Percentiles rank a stretch among this genome's conserved stretches.
Evolutionary conservation across 2,888 invertebrate genomes (phyloP).

Genomic region (Agrotis segetum): DNA sequence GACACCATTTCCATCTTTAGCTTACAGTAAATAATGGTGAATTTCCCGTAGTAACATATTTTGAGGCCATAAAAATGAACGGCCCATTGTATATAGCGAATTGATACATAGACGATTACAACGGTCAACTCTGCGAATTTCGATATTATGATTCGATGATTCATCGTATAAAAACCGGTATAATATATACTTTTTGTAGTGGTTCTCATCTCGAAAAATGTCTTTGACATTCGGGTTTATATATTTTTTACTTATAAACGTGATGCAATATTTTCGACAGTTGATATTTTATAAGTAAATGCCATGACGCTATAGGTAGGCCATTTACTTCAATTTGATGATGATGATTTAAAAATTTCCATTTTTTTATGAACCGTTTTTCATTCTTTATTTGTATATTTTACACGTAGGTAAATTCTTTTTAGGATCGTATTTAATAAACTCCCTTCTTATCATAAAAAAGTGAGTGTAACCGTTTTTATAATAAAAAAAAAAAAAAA

Average conservation of each 20-base stretch:
- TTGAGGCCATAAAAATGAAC: conserved; percentile 57
- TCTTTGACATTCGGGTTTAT: conserved; percentile 53
- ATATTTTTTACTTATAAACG: conserved; percentile 47
- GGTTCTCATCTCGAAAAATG: conserved; percentile 54
- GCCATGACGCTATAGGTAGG: conserved; percentile 18
- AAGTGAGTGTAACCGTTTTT: too few relatives aligned
- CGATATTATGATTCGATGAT: conserved; percentile 60
- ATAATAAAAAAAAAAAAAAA: too few relatives aligned
- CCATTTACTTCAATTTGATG: conserved; percentile 27
- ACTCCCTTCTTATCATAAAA: too few relatives aligned
- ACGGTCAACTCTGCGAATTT: conserved; percentile 63
- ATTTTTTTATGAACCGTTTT: neutral
- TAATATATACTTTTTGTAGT: conserved; percentile 31
- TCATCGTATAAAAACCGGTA: conserved; percentile 63
- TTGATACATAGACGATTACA: conserved; percentile 53
- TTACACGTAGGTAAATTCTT: neutral
- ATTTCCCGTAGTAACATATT: conserved; percentile 24
- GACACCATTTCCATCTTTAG: conserved; percentile 42
- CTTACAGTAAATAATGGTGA: conserved; percentile 22
- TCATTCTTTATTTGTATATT: conserved; percentile 2
- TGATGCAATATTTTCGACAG: conserved; percentile 46
- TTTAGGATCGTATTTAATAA: too few relatives aligned
- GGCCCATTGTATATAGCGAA: conserved; percentile 57
- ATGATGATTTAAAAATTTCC: neutral
- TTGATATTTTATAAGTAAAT: conserved; percentile 9